These are phyloP conservation scores for Bufotes viridis DNA, from an alignment of 2,797 vertebrate genomes.

Conservation along the genomic window DNA sequence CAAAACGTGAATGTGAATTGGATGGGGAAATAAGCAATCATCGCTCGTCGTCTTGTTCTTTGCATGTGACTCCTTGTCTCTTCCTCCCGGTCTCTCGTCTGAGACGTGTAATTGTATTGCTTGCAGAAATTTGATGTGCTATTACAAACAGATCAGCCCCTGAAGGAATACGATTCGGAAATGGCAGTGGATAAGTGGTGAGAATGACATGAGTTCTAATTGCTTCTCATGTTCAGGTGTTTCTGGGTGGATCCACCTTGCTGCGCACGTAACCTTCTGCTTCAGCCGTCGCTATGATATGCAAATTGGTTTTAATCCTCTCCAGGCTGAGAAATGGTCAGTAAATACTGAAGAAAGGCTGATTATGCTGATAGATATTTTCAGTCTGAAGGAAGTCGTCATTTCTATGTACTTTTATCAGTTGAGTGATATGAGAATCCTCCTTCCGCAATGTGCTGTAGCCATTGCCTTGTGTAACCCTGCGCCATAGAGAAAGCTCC, in stretches of 20 bases:
- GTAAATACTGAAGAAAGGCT: not conserved
- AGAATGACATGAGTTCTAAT: not conserved
- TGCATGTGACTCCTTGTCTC: slow-evolving; percentile 32
- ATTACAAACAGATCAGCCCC: not conserved
- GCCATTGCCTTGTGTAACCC: not conserved
- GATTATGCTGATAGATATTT: not conserved
- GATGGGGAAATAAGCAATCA: slow-evolving; percentile 19
- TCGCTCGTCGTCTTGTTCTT: slow-evolving; percentile 7
- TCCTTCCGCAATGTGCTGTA: not conserved
- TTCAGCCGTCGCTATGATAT: slow-evolving; percentile 22
- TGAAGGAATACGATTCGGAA: slow-evolving; percentile 33
- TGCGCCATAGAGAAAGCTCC: not conserved
- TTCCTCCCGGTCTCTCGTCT: slow-evolving; percentile 36
- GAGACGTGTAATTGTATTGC: slow-evolving; percentile 25
- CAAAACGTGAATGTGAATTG: not conserved
- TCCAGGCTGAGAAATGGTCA: slow-evolving; percentile 7
- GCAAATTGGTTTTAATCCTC: slow-evolving; percentile 49
- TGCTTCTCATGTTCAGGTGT: slow-evolving; percentile 43
- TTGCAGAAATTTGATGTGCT: slow-evolving; percentile 34
- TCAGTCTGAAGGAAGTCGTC: not conserved
- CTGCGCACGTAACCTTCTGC: slow-evolving; percentile 37
- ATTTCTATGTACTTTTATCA: not conserved
- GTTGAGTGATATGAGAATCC: not conserved
- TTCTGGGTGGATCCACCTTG: slow-evolving; percentile 31
- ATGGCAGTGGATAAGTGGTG: not conserved